phyloP scores from a whole-genome alignment of 2,888 invertebrate genomes.

The Limenitis camilla region DNA sequence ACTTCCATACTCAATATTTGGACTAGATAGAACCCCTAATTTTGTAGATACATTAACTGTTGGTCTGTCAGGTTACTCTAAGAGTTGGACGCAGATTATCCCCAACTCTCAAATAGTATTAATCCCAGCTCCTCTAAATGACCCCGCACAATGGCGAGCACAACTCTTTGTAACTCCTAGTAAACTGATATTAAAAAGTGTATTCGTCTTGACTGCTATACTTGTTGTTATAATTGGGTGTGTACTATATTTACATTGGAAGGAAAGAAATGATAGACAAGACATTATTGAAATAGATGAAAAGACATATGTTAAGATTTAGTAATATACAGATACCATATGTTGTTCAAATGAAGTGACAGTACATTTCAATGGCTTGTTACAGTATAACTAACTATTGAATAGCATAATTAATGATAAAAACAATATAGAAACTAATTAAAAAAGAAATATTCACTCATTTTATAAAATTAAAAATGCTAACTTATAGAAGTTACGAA shows the following conservation, averaged over 20 bases:
- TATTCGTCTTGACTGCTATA: slow-evolving; percentile 89
- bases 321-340: slow-evolving; percentile 16
- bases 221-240: slow-evolving; percentile 89
- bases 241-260: slow-evolving; percentile 90
- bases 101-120: slow-evolving; percentile 98
- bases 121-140: slow-evolving; percentile 86
- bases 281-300: slow-evolving; percentile 68
- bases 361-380: not conserved
- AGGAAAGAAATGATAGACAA: slow-evolving; percentile 78
- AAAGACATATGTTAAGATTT: slow-evolving; percentile 62
- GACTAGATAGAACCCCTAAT: slow-evolving; percentile 97
- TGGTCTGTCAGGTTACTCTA: slow-evolving; percentile 80
- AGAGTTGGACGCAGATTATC: slow-evolving; percentile 92
- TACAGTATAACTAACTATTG: not conserved
- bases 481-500: too few relatives aligned
- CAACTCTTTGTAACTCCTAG: slow-evolving; percentile 96
- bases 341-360: slow-evolving; percentile 12
- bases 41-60: slow-evolving; percentile 94
- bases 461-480: too few relatives aligned
- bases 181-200: slow-evolving; percentile 92
- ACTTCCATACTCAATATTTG: slow-evolving; percentile 95
- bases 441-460: too few relatives aligned
- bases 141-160: slow-evolving; percentile 89
- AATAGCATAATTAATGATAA: too few relatives aligned
- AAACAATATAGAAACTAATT: too few relatives aligned